Percentiles rank a stretch among this genome's conserved stretches.
Conservation (phyloP, 2,797 vertebrate species). For the Scleropages formosus region DNA sequence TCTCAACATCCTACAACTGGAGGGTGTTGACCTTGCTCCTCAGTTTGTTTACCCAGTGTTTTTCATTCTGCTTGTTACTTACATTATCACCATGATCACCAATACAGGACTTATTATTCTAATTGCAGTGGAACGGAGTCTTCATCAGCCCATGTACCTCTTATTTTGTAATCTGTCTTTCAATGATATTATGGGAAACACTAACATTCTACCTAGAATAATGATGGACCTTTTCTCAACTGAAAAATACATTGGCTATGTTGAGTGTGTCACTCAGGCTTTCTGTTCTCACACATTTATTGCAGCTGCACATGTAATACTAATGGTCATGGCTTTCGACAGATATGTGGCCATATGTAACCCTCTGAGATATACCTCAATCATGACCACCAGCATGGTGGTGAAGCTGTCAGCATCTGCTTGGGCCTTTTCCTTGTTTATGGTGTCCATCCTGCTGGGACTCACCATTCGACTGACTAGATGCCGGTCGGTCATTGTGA, state of each 20-base stretch:
- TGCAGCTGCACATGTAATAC: constrained; percentile 72
- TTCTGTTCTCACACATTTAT: constrained; percentile 78
- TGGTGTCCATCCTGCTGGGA: constrained; percentile 52
- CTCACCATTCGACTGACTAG: constrained; percentile 40
- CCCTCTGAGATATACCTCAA: constrained; percentile 63
- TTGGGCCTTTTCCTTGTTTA: constrained; percentile 50
- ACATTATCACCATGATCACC: constrained; percentile 51
- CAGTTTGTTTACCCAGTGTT: constrained; percentile 52
- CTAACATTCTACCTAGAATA: constrained; percentile 65
- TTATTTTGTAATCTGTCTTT: constrained; percentile 76
- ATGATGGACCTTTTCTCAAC: constrained; percentile 73
- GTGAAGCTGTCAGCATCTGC: constrained; percentile 50
- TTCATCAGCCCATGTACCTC: constrained; percentile 78
- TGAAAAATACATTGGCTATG: constrained; percentile 67
- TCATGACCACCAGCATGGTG: constrained; percentile 63
- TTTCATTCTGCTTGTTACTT: constrained; percentile 54
- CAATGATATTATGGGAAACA: constrained; percentile 75
- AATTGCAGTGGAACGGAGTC: constrained; percentile 55
- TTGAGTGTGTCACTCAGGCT: constrained; percentile 70
- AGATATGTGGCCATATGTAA: constrained; percentile 74
- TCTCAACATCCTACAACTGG: constrained; percentile 47
- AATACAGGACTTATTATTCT: constrained; percentile 54
- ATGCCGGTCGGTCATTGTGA: constrained; percentile 46
- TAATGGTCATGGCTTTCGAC: constrained; percentile 78
- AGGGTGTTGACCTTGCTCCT: constrained; percentile 54